phyloP scores from a whole-genome alignment of 2,797 vertebrate genomes.

The Gymnothorax reevesii region DNA sequence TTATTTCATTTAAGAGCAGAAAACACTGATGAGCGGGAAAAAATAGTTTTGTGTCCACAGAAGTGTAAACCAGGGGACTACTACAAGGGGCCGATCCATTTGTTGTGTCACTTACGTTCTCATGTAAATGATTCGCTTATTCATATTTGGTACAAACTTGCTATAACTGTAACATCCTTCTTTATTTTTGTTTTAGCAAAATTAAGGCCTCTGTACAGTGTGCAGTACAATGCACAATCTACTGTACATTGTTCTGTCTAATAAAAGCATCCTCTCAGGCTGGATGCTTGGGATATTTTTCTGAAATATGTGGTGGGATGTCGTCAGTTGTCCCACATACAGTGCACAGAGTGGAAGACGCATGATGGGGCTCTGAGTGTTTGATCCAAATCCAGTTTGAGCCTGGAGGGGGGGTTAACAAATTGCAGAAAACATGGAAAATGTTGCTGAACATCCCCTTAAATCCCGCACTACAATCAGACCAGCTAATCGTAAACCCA shows the following conservation, averaged over 20 bases:
- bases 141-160: not conserved
- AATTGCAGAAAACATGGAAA: not conserved
- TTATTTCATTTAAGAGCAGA: not conserved
- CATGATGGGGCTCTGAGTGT: not conserved
- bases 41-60: not conserved
- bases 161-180: not conserved
- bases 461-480: not conserved
- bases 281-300: slow-evolving; percentile 25
- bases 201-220: not conserved
- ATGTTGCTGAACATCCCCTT: not conserved
- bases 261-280: not conserved
- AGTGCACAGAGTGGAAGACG: not conserved
- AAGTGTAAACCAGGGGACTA: no score
- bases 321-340: not conserved
- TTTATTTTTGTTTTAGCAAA: not conserved
- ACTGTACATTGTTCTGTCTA: not conserved
- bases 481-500: not conserved
- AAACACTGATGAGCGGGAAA: not conserved
- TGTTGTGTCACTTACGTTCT: no score
- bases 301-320: slow-evolving; percentile 20
- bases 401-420: not conserved
- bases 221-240: not conserved
- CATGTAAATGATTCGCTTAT: no score
- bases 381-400: not conserved
- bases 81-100: no score